Base-by-base conservation (phyloP, 2,797 vertebrate species). In the Acanthis flammea region DNA sequence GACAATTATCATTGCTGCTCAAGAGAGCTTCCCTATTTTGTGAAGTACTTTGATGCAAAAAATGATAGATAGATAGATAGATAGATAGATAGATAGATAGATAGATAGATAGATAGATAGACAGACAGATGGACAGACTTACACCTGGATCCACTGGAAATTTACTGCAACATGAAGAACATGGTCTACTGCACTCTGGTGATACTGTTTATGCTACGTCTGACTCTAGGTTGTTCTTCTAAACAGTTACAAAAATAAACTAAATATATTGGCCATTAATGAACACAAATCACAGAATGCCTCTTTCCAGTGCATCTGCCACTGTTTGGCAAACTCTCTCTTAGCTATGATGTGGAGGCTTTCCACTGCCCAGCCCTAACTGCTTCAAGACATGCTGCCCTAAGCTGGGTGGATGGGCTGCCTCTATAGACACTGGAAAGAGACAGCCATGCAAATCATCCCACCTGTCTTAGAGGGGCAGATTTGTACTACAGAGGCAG, bases 111-210 rank as follows among this genome's bases (percentile, higher is more conserved):
- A 66, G 45, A 30, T 7, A 63, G 54, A 33, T 14, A 67, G 12
- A 19, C 5, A 41, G 33, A 60, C 4, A 55, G 28, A 65, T 0
- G 35, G 44, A 37, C 0, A 37, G 45, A 53, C 0, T 6, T 47
- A 41, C 7, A 1, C 22, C 21, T 44, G 7, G 21, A 25, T 87
- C 27, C 19, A 37, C 12, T 54, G 48, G 60, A 63, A 80, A 83
- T 6, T 11, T 23, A n/a, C 30, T 50, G 44, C 31, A 57, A n/a
- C 8, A 23, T 7, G 27, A 73, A 75, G 37, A 88, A 70, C 4
- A 2, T 6, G 16, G 6, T 44, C 22, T 76, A 6, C 51, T 63
- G 44, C 2, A 1, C 19, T 93, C 12, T 81, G 55, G n/a, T 31
- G 30, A 23, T 67, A 19, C 2, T 51, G 14, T 55, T 84, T 58